A percentile compares a stretch with the other conserved stretches of the same genome.
Evolutionary conservation across 2,113 vertebrate species (phyloP).

Genomic region (Calonectris borealis): DNA sequence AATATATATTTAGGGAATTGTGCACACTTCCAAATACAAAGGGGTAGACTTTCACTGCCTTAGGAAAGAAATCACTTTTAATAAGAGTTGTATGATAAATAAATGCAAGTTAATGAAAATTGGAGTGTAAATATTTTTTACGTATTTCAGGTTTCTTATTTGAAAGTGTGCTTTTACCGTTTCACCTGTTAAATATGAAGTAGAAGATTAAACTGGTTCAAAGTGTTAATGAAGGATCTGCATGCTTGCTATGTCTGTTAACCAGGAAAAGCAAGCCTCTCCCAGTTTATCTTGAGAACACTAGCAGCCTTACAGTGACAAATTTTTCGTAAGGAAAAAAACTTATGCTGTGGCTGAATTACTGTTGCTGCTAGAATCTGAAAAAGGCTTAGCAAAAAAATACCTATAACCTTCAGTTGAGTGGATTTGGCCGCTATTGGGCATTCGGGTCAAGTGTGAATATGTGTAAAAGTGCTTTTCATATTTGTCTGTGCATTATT

Average conservation of each 20-base stretch:
- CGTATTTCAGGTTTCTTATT: constrained; percentile 68
- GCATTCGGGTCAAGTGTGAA: constrained; percentile 68
- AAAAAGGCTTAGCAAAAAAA: constrained; percentile 61
- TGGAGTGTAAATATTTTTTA: constrained; percentile 76
- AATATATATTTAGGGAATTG: constrained; percentile 66
- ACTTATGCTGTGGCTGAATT: constrained; percentile 45
- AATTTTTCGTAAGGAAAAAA: constrained; percentile 30
- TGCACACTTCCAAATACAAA: constrained; percentile 72
- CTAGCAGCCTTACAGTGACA: constrained; percentile 59
- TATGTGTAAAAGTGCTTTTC: constrained; percentile 73
- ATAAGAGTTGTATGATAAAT: constrained; percentile 74
- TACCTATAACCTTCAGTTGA: constrained; percentile 20
- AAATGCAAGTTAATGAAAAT: constrained; percentile 72
- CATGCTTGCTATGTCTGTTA: constrained; percentile 60
- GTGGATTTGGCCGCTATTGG: constrained; percentile 66
- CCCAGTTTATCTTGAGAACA: constrained; percentile 63
- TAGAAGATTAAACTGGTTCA: constrained; percentile 48
- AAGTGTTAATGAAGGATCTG: constrained; percentile 71
- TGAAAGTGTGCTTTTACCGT: constrained; percentile 73
- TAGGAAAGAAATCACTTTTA: constrained; percentile 72
- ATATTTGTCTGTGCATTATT: constrained; percentile 71
- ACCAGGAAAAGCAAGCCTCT: constrained; percentile 67
- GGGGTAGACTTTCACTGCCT: constrained; percentile 72
- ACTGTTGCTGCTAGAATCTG: constrained; percentile 58
- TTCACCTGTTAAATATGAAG: constrained; percentile 71